Evolutionary conservation across 2,888 invertebrate species (phyloP).

Genomic region (Stenodera caucasica): DNA sequence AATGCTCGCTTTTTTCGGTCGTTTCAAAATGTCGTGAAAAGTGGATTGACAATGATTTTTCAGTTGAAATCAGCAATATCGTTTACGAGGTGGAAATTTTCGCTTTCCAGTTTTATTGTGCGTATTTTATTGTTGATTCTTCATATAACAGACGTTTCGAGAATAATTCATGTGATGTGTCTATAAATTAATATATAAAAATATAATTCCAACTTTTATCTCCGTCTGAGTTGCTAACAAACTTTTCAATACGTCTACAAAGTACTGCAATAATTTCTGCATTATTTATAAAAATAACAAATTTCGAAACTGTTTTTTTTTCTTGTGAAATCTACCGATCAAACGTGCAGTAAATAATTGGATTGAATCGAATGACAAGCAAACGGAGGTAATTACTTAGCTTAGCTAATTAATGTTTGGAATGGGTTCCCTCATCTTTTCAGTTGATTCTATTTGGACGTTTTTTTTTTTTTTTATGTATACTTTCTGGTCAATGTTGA

Average conservation of each 20-base stretch:
- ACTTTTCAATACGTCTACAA: constrained; percentile 13
- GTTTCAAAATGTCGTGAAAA: not conserved
- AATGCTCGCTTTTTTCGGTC: not conserved
- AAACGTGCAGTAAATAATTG: constrained; percentile 22
- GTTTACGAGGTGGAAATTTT: constrained; percentile 3
- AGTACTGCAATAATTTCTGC: not conserved
- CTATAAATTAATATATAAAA: constrained; percentile 27
- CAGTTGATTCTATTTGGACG: not conserved
- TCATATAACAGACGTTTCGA: not conserved
- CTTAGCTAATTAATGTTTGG: constrained; percentile 28
- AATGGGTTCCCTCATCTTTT: not conserved
- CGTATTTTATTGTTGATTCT: not conserved
- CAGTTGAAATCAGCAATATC: constrained; percentile 7
- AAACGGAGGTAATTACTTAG: constrained; percentile 29
- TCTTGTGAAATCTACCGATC: not conserved
- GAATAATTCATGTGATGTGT: constrained; percentile 12
- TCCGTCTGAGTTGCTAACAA: too few relatives aligned
- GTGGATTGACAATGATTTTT: constrained; percentile 1
- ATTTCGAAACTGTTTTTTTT: not conserved
- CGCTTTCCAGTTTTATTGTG: not conserved
- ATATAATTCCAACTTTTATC: too few relatives aligned
- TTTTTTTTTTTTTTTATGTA: constrained; percentile 13
- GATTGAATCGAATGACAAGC: constrained; percentile 27
- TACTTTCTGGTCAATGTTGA: constrained; percentile 18
- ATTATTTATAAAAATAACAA: too few relatives aligned